Base-by-base conservation (phyloP, 2,113 vertebrate species). In the Gavia stellata region DNA sequence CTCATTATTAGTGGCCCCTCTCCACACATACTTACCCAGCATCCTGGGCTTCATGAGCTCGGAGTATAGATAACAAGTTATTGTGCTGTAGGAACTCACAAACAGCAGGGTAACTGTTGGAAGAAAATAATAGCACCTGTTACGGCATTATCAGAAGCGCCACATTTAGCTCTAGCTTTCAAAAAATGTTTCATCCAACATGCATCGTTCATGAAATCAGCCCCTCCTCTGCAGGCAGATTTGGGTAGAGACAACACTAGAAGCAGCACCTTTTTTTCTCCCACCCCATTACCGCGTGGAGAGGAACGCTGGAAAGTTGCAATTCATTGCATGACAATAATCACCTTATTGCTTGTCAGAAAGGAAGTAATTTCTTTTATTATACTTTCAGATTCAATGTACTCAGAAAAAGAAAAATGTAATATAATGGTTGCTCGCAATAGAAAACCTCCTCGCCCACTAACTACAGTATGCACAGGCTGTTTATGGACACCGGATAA, bases 1-100 rank as follows among this genome's bases (percentile, higher is more conserved):
- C 5, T 65, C n/a, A 47, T 28, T 23, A 50, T n/a, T 38, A 88
- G 42, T 29, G 6, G 3, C 29, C 26, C 45, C 59, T n/a, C 29
- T 62, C 73, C 66, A 59, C 16, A 63, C 50, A 61, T 29, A 98
- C 99, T 99, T 97, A 99, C 99, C 99, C 99, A 95, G 99, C 99
- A 63, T 99, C 99, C 95, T 99, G 99, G 96, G 99, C 99, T 99
- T 99, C 99, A 70, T 99, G 99, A 97, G 99, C 99, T 98, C 99
- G 99, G 90, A 99, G 99, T 98, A 99, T 98, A 88, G 99, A 99
- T 98, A 99, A 99, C 98, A 99, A 99, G 98, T 99, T 99, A 99
- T 99, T 99, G 98, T 99, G 99, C 98, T 99, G 99, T 98, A 99
- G 98, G 98, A 99, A 99, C 98, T 99, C 99, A 98, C 99, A 99